Evolutionary conservation across 2,888 invertebrate species (phyloP).

Genomic region (Cephalotes varians): DNA sequence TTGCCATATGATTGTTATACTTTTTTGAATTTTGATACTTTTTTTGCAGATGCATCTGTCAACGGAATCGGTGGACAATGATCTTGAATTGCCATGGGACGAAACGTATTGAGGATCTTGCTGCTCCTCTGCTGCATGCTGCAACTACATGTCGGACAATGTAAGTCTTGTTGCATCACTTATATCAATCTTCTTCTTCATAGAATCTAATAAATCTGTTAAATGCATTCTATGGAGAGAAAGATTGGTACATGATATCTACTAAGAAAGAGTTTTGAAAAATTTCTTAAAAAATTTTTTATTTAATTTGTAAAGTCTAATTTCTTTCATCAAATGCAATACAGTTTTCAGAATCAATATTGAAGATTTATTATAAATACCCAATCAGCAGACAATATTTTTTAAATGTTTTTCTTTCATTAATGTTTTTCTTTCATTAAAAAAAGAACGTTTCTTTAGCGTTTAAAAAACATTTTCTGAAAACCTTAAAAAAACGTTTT

Average conservation of each 20-base stretch:
- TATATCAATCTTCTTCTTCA: neutral
- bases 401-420: neutral
- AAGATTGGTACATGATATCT: too few relatives aligned
- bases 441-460: too few relatives aligned
- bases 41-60: conserved; percentile 79
- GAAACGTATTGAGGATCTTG: conserved; percentile 78
- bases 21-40: neutral
- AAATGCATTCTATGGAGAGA: too few relatives aligned
- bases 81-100: conserved; percentile 82
- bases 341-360: neutral
- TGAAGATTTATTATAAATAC: neutral
- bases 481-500: too few relatives aligned
- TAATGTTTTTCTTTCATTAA: too few relatives aligned
- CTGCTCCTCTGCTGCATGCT: conserved; percentile 76
- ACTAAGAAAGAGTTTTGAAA: neutral
- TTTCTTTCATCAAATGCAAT: neutral
- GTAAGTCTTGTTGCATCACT: conserved; percentile 69
- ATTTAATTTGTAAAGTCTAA: neutral
- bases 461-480: too few relatives aligned
- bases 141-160: conserved; percentile 76
- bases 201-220: too few relatives aligned
- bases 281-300: neutral
- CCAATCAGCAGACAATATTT: too few relatives aligned
- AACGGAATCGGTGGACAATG: conserved; percentile 79
- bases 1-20: neutral